Evolutionary conservation across 1,140 invertebrate species (phyloP).

Genomic region (Apocrypta bakeri): DNA sequence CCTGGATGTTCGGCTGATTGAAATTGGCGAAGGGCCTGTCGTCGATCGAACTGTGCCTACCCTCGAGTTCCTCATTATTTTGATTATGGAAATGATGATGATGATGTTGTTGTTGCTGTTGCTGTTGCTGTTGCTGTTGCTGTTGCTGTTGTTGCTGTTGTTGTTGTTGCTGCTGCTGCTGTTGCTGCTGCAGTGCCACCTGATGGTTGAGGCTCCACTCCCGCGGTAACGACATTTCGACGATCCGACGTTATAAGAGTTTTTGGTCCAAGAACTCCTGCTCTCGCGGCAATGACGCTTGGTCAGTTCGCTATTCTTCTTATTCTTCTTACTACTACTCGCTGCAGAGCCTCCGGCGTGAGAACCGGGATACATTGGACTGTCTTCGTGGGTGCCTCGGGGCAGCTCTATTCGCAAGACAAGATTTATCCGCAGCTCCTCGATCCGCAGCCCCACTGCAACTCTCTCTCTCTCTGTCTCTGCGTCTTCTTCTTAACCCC

Average conservation of each 20-base stretch:
- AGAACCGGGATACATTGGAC: constrained; percentile 74
- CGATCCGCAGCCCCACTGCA: constrained; percentile 4
- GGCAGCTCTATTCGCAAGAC: not conserved
- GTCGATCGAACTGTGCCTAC: constrained; percentile 56
- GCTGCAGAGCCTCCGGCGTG: constrained; percentile 56
- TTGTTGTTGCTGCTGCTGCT: not conserved
- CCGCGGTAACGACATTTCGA: constrained; percentile 78
- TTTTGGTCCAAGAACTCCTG: not conserved
- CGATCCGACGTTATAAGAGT: constrained; percentile 38
- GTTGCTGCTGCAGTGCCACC: not conserved
- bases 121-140: not conserved
- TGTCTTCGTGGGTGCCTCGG: constrained; percentile 59
- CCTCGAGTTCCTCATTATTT: not conserved
- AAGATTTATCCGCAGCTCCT: constrained; percentile 13
- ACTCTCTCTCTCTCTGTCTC: too few species aligned
- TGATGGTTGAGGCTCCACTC: constrained; percentile 77
- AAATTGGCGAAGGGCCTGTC: constrained; percentile 69
- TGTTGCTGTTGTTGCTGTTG: not conserved
- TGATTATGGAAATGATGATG: not conserved
- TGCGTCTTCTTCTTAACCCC: too few species aligned
- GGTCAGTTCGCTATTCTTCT: constrained; percentile 9
- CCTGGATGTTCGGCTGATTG: constrained; percentile 55
- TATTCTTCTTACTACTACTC: constrained; percentile 41
- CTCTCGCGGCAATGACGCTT: not conserved
- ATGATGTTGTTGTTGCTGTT: not conserved